A percentile compares a stretch with the other conserved stretches of the same genome.
Conservation (phyloP, 2,797 vertebrate species). For the Squalus acanthias region DNA sequence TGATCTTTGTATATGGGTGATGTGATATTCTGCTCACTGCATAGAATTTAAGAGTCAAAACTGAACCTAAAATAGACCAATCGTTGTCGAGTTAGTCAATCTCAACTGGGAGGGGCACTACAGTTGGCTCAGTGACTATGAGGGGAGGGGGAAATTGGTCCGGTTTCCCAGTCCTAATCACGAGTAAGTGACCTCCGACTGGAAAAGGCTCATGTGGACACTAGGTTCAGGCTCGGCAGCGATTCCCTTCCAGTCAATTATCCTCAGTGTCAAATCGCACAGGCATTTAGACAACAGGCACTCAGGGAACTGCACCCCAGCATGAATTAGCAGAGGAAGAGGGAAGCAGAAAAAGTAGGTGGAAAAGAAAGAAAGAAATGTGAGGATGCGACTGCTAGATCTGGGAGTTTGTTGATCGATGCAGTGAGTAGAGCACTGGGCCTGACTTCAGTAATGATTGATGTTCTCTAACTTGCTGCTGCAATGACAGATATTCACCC, state of each 20-base stretch:
- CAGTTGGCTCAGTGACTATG: background rate
- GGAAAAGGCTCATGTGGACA: background rate
- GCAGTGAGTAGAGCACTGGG: background rate
- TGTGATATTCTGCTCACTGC: background rate
- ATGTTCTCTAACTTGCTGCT: background rate
- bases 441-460: background rate
- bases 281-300: background rate
- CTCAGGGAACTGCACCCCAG: background rate
- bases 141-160: background rate
- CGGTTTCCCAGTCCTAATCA: background rate
- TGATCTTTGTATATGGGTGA: background rate
- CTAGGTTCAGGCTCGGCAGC: background rate
- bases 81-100: background rate
- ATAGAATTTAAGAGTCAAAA: background rate
- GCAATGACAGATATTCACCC: background rate
- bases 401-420: background rate
- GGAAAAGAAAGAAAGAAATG: slow-evolving; percentile 7
- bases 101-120: background rate
- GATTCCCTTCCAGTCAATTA: background rate
- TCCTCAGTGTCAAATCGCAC: background rate
- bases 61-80: background rate
- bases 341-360: background rate
- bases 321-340: background rate
- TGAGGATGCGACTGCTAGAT: background rate
- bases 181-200: too few relatives aligned